phyloP scores from a whole-genome alignment of 2,113 vertebrate genomes.

The Scopus umbretta region DNA sequence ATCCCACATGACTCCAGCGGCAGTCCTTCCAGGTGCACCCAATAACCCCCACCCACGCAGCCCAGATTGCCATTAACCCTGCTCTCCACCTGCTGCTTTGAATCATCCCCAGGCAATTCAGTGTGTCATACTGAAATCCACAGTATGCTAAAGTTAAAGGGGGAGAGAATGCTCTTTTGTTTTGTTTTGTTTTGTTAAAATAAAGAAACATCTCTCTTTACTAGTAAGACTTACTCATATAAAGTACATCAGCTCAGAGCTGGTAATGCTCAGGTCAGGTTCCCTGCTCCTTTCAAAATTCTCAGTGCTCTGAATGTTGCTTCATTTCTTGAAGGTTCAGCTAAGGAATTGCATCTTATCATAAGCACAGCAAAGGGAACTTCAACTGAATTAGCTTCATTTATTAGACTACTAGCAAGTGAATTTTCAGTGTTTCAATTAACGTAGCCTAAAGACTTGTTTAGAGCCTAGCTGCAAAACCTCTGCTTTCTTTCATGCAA shows the following conservation, averaged over 20 bases:
- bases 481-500: neutral
- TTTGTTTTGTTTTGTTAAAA: neutral
- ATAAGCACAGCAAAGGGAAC: neutral
- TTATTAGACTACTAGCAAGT: neutral
- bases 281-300: neutral
- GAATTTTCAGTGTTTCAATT: neutral
- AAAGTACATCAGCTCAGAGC: neutral
- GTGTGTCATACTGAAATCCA: neutral
- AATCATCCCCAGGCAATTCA: neutral
- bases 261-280: neutral
- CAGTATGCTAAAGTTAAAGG: neutral
- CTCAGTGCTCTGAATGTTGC: neutral
- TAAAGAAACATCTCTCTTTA: neutral
- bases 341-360: neutral
- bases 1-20: neutral
- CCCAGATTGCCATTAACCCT: neutral
- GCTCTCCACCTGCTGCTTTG: neutral
- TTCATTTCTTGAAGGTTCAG: neutral
- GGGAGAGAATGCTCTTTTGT: neutral
- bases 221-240: too few relatives aligned
- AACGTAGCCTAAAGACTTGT: neutral
- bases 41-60: neutral
- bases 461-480: neutral
- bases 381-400: neutral
- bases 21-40: neutral